A percentile compares a stretch with the other conserved stretches of the same genome.
Conservation (phyloP, 2,113 vertebrate genomes). For the Rissa tridactyla region DNA sequence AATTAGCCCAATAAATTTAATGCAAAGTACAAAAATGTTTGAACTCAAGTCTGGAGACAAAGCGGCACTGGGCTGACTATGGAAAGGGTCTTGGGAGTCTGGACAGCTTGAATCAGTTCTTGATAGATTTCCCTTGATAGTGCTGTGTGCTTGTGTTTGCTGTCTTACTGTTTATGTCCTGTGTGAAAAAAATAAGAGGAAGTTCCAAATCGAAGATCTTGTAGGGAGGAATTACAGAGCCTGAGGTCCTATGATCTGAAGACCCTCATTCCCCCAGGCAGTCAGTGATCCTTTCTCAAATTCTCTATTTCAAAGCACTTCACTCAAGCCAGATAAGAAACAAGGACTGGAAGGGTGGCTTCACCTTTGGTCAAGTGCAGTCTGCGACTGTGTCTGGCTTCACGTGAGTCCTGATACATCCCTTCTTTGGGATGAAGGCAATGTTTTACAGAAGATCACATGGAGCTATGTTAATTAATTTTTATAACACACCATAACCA, state of each 20-base stretch:
- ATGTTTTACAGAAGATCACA: not conserved
- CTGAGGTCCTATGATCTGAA: not conserved
- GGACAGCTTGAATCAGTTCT: not conserved
- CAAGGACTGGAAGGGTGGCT: not conserved
- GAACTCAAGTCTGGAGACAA: not conserved
- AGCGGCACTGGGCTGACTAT: not conserved
- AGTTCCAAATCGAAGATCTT: not conserved
- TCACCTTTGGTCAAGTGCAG: not conserved
- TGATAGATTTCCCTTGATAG: not conserved
- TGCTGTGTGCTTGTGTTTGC: not conserved
- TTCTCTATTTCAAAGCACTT: not conserved
- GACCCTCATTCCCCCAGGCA: not conserved
- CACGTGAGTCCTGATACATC: not conserved
- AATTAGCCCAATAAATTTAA: not conserved
- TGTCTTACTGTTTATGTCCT: not conserved
- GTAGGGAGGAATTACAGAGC: not conserved
- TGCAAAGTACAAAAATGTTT: not conserved
- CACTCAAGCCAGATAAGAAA: not conserved
- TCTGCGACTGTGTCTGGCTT: not conserved
- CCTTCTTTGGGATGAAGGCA: not conserved
- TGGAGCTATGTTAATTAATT: not conserved
- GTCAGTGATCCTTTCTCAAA: not conserved
- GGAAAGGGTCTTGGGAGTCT: not conserved
- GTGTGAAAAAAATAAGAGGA: not conserved
- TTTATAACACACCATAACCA: not conserved